These are phyloP conservation scores for Bellardia pandia DNA, from an alignment of 2,888 invertebrate species.

Conservation along the genomic window DNA sequence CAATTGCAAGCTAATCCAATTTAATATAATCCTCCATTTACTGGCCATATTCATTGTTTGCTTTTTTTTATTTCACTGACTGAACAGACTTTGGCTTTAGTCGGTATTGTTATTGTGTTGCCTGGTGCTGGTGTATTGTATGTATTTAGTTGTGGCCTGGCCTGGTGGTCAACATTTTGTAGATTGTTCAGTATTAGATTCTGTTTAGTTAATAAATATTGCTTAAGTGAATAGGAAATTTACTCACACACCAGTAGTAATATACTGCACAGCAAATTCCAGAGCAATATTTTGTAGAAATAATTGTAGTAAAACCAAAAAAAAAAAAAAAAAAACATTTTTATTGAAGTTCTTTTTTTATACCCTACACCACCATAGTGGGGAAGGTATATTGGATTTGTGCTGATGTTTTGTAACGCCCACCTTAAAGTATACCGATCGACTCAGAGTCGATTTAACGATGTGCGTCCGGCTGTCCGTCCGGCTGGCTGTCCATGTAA, in stretches of 20 bases:
- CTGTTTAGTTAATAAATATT: constrained; percentile 64
- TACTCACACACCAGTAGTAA: not conserved
- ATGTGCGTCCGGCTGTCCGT: too few species aligned
- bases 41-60: not conserved
- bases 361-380: not conserved
- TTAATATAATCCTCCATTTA: constrained; percentile 10
- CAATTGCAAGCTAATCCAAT: constrained; percentile 3
- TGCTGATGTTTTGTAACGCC: too few species aligned
- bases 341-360: constrained; percentile 13
- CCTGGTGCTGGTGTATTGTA: constrained; percentile 27
- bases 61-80: not conserved
- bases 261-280: constrained; percentile 38
- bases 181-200: constrained; percentile 40
- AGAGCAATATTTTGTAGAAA: constrained; percentile 45
- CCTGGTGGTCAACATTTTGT: constrained; percentile 51
- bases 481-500: too few species aligned
- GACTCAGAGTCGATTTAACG: too few species aligned
- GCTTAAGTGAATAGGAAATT: constrained; percentile 60
- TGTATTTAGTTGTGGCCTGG: constrained; percentile 53
- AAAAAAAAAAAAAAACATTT: constrained; percentile 3
- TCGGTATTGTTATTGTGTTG: constrained; percentile 12
- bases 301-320: constrained; percentile 42
- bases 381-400: too few species aligned
- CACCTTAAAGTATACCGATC: too few species aligned
- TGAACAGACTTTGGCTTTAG: constrained; percentile 20